Evolutionary conservation across 2,888 invertebrate species (phyloP).

Genomic region (Punctoribates punctum): DNA sequence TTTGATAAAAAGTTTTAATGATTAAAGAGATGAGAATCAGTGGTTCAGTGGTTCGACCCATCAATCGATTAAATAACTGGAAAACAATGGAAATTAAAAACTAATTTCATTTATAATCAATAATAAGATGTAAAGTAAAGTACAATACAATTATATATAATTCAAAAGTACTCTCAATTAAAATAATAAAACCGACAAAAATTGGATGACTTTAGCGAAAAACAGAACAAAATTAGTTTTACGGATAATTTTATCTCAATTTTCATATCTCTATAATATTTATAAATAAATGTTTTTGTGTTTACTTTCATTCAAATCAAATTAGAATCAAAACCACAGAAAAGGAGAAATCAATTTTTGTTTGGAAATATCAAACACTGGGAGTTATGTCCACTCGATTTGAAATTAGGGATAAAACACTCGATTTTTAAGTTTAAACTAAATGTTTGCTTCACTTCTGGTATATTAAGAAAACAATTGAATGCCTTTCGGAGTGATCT

Average conservation of each 20-base stretch:
- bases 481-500: no score
- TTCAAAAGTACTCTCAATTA: conserved; percentile 10
- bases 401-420: neutral
- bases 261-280: neutral
- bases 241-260: no score
- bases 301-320: neutral
- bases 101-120: conserved; percentile 10
- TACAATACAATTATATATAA: neutral
- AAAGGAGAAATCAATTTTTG: neutral
- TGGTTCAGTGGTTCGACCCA: no score
- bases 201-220: neutral
- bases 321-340: conserved; percentile 6
- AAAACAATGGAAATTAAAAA: neutral
- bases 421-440: neutral
- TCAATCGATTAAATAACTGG: no score
- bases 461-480: no score
- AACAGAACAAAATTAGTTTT: neutral
- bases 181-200: neutral
- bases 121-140: conserved; percentile 8
- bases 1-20: no score
- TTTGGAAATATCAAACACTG: neutral
- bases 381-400: neutral
- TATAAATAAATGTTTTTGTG: neutral
- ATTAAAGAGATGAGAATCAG: no score
- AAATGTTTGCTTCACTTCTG: no score